A percentile compares a stretch with the other conserved stretches of the same genome.
Evolutionary conservation across 2,113 vertebrate species (phyloP).

Genomic region (Oophaga pumilio): DNA sequence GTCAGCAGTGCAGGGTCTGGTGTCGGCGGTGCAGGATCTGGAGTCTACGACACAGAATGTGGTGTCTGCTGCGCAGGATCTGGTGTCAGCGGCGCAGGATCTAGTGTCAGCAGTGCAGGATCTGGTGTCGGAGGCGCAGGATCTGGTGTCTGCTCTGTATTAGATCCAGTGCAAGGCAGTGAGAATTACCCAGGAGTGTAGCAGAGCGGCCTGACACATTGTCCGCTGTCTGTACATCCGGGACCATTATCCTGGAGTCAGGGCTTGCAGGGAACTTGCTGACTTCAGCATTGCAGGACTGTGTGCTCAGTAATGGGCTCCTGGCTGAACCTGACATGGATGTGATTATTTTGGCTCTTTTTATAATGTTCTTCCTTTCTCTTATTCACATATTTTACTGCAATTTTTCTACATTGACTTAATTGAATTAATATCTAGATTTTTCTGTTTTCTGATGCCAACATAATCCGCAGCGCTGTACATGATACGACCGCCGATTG

Average conservation of each 20-base stretch:
- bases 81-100: not conserved
- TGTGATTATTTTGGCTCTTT: constrained; percentile 41
- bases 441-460: not conserved
- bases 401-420: not conserved
- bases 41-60: not conserved
- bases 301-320: constrained; percentile 9
- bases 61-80: not conserved
- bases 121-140: not conserved
- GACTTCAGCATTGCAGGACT: constrained; percentile 26
- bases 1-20: not conserved
- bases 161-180: not conserved
- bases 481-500: too few species aligned
- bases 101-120: not conserved
- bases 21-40: not conserved
- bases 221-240: constrained; percentile 20
- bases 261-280: constrained; percentile 1
- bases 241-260: not conserved
- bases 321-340: constrained; percentile 44
- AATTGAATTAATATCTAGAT: not conserved
- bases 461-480: not conserved
- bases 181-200: not conserved
- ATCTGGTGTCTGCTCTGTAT: not conserved
- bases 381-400: constrained; percentile 36
- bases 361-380: constrained; percentile 24
- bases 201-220: not conserved